Evolutionary conservation across 2,797 vertebrate species (phyloP), one percentile per base, ranked within the genome.

Genomic region (Platyrinchus mystaceus): DNA sequence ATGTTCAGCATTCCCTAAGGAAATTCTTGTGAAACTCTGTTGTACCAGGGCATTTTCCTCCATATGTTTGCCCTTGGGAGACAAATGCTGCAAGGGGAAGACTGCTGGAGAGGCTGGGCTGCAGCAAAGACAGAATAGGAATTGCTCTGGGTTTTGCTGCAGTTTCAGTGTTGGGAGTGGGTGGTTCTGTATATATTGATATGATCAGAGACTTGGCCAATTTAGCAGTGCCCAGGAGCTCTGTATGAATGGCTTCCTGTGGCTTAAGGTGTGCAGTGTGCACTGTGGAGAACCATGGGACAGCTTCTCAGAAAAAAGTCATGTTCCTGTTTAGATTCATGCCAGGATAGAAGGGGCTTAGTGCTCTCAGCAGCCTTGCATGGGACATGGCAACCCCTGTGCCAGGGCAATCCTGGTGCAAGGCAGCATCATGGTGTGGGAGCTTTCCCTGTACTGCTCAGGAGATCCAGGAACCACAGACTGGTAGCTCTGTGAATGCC

Each of bases 361-460:
- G 20, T 17, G 32, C 52, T 85, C 46, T 64, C 41, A 53, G 66
- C 23, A n/a, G 21, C 52, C 37, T 17, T 49, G 4, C 7, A 10
- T 7, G 0, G 4, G 19, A 20, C 0, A 1, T 23, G 55, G 34
- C 73, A 67, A 53, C 24, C 27, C 14, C 34, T 43, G 63, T 11
- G 43, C 6, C 24, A 12, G 60, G 22, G 41, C 74, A 70, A 0
- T 44, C n/a, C 43, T 49, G 49, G 30, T 78, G 36, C 63, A 73
- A 9, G 12, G 43, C 44, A 76, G 19, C 10, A 7, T 16, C 0
- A 0, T 27, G 27, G 22, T 19, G 36, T 23, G 55, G 75, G 21
- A 68, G 27, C 46, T 82, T 64, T 67, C 27, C 30, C 77, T 64
- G 56, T 37, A 3, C 67, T 63, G 34, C 52, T 78, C 23, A 41